phyloP scores from a whole-genome alignment of 1,140 invertebrate genomes.

The Saccostrea echinata region DNA sequence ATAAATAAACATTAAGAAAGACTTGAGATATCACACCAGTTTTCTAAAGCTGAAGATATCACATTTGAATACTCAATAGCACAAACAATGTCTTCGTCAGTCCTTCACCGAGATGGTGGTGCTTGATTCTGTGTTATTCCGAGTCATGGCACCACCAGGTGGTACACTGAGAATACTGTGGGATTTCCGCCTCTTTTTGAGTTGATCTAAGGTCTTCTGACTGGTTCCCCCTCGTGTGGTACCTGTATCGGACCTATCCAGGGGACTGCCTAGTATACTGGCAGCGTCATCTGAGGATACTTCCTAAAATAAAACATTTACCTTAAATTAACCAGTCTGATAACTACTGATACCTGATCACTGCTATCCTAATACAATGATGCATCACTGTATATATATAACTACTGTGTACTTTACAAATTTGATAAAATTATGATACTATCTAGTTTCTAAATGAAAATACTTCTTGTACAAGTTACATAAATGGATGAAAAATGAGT shows the following conservation, averaged over 20 bases:
- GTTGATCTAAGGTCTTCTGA: constrained; percentile 23
- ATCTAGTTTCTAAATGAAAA: no score
- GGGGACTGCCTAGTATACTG: constrained; percentile 51
- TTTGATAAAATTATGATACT: no score
- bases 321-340: no score
- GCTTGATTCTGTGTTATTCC: constrained; percentile 11
- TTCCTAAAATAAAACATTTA: constrained; percentile 40
- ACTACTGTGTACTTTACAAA: no score
- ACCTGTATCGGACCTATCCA: constrained; percentile 45
- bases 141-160: not conserved
- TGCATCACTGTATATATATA: no score
- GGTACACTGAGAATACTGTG: constrained; percentile 36
- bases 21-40: constrained; percentile 34
- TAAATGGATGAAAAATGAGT: no score
- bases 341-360: no score
- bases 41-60: constrained; percentile 5
- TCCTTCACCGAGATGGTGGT: constrained; percentile 8
- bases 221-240: constrained; percentile 43
- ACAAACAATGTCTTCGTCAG: not conserved
- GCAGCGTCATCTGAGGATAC: constrained; percentile 50
- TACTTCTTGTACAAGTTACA: no score
- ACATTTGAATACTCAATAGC: not conserved
- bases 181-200: constrained; percentile 39
- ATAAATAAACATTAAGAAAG: constrained; percentile 32
- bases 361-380: no score